Evolutionary conservation across 2,113 vertebrate species (phyloP), one percentile per base, ranked within the genome.

Genomic region (Thymallus thymallus): DNA sequence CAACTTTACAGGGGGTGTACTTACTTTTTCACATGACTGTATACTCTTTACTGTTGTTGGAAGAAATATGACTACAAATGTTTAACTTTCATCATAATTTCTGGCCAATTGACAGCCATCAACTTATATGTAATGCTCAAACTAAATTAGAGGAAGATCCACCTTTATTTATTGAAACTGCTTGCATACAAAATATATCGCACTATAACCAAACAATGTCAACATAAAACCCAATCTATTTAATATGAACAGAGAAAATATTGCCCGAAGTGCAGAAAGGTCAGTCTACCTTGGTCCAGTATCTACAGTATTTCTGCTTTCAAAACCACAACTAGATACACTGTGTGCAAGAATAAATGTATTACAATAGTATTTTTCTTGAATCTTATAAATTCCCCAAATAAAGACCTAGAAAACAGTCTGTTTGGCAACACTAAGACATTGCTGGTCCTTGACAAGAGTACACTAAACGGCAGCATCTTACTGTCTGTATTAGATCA

Each of bases 181-280:
- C 95, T 98, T 96, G 96, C 96, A 98, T 98, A 98, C 96, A 98
- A 98, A 98, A 98, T 98, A 98, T 97, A 97, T 97, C 96, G 95
- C 96, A 98, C 96, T 97, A 97, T 97, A 97, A 98, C 95, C 96
- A 97, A 96, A 98, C 97, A 95, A 96, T 96, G 95, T 97, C 94
- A 96, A 97, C 95, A 94, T 96, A 96, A 95, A 95, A 95, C 94
- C 95, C 95, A 95, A 95, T 95, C 93, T 95, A 94, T 96, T 95
- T 95, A 95, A 91, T 96, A 98, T 97, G 92, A 97, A 98, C 96
- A 97, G 94, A 98, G 94, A 95, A 85, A 88, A 95, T 95, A 95
- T 96, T 95, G 94, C 94, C 86, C 94, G 92, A 95, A 95, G 95
- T 96, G 95, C 95, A 96, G 94, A 26, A 96, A 95, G 94, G 94